Base-by-base conservation (phyloP, 92 coral and sea anemone genomes). In the Zoanthus sansibaricus region DNA sequence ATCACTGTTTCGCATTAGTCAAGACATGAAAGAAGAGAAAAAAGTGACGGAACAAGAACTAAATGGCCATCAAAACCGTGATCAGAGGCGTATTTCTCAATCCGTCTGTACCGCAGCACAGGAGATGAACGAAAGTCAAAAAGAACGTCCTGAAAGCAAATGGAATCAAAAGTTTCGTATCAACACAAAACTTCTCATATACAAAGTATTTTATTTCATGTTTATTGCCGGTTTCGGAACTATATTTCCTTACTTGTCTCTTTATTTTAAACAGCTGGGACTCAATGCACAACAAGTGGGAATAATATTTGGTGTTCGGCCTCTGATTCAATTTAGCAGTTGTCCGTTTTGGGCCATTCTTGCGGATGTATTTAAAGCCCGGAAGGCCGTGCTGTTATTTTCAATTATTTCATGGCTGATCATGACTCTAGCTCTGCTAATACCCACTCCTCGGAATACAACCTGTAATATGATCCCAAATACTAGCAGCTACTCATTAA, bases 161-260 rank as follows among this genome's bases (percentile, higher is more conserved):
- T 42, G 89, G 9, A 70, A 64, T 25, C 74, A 67, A 45, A 21
- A 20, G 44, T 21, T 80, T n/a, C 8, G 75, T 12, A 80, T 95
- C 69, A 93, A 97, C 85, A 87, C 89, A 31, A 85, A 83, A 5
- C 91, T 95, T 7, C 88, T 97, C 9, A 82, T 82, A n/a, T 97
- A 97, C 82, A 97, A 97, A 87, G 94, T 92, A 49, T 97, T 97
- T 86, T 97, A 95, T 69, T 95, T 97, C 80, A 79, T 97, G 74
- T 97, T 97, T 82, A 91, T 97, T 70, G 99, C 98, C 75, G 99
- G 99, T 13, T 97, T 97, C 83, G 99, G 99, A 9, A 89, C 98
- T 6, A 92, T 98, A 13, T 97, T 97, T 84, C 99, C 99, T 18
- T 97, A 95, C 86, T 90, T 97, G 94, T 89, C 99, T 9, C 86